These are phyloP conservation scores for Poecilia picta DNA, from an alignment of 2,797 vertebrate genomes.

Conservation along the genomic window DNA sequence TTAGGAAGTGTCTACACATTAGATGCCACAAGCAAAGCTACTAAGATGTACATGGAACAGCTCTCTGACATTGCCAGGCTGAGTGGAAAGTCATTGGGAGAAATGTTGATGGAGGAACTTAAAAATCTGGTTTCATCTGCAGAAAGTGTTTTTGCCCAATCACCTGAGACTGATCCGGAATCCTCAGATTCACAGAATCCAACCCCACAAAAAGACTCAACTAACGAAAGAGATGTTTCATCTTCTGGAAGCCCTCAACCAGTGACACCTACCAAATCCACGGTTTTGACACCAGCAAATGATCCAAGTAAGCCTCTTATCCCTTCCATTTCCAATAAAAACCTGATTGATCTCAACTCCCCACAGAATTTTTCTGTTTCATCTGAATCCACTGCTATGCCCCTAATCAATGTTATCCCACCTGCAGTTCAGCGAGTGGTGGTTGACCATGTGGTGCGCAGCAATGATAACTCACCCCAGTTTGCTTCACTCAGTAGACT, in stretches of 20 bases:
- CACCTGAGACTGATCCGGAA: neutral
- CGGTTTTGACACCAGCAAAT: neutral
- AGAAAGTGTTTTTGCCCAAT: neutral
- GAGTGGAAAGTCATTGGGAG: constrained; percentile 5
- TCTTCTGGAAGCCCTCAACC: neutral
- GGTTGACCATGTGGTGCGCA: neutral
- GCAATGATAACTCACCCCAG: neutral
- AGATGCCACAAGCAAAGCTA: no score
- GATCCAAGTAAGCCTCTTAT: constrained; percentile 7
- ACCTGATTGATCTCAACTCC: neutral
- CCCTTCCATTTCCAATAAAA: neutral
- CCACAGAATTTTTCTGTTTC: constrained; percentile 5
- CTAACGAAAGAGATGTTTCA: neutral
- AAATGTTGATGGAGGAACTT: constrained; percentile 10
- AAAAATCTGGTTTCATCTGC: constrained; percentile 4
- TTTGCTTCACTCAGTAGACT: neutral
- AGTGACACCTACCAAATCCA: neutral
- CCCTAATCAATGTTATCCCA: neutral
- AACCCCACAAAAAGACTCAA: neutral
- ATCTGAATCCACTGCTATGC: neutral
- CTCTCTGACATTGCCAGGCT: constrained; percentile 3
- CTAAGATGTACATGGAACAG: no score
- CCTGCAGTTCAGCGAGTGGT: neutral
- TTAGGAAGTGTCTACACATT: no score
- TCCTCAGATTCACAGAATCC: neutral